Evolutionary conservation across 1,140 invertebrate genomes (phyloP).

Genomic region (Bombus vancouverensis): DNA sequence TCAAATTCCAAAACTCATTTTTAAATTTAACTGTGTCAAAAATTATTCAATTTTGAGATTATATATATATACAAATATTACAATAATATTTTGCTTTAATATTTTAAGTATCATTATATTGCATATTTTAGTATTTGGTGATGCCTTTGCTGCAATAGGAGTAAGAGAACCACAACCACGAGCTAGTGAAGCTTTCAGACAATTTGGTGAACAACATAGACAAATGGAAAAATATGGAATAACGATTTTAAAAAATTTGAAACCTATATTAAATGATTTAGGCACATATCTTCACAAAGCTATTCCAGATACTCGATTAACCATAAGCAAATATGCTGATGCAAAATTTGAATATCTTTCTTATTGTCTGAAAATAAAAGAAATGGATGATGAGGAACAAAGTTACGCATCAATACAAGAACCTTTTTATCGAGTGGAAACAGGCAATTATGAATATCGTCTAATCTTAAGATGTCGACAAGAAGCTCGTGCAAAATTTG

Average conservation of each 20-base stretch:
- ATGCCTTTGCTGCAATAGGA: constrained; percentile 96
- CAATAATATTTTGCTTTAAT: neutral
- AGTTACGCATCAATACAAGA: constrained; percentile 97
- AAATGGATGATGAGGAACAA: constrained; percentile 99
- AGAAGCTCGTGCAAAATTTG: constrained; percentile 95
- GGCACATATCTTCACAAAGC: constrained; percentile 98
- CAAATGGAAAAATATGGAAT: constrained; percentile 96
- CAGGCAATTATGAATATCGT: constrained; percentile 99
- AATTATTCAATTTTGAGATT: neutral
- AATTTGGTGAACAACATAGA: constrained; percentile 97
- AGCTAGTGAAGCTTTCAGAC: constrained; percentile 97
- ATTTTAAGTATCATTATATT: constrained; percentile 60
- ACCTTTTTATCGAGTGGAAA: constrained; percentile 98
- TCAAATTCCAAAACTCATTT: neutral
- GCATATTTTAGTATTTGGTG: constrained; percentile 92
- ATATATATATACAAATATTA: neutral
- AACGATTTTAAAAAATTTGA: constrained; percentile 94
- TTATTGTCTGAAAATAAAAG: constrained; percentile 98
- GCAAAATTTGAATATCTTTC: constrained; percentile 99
- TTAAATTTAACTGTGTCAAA: too few species aligned
- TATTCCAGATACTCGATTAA: constrained; percentile 98
- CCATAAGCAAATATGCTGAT: constrained; percentile 98
- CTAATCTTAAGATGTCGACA: constrained; percentile 96
- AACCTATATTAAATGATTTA: constrained; percentile 96
- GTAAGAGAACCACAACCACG: constrained; percentile 97